phyloP scores from a whole-genome alignment of 2,113 vertebrate genomes.

The Elanoides forficatus region DNA sequence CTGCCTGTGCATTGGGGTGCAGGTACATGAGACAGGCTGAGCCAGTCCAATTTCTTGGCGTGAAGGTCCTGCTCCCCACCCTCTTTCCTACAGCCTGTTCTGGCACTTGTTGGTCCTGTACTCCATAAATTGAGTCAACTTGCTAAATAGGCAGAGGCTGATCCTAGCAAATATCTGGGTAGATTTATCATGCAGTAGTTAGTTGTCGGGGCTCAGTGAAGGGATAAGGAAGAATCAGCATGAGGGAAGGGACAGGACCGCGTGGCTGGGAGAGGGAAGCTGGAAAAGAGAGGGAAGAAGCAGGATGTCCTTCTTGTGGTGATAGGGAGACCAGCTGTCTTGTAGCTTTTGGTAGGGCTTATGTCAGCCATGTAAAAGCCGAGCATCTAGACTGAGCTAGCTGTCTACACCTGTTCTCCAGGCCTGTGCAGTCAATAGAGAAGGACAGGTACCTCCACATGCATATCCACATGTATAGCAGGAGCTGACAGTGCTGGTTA shows the following conservation, averaged over 20 bases:
- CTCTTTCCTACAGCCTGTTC: neutral
- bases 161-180: neutral
- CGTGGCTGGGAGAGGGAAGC: neutral
- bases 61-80: neutral
- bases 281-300: neutral
- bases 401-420: neutral
- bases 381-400: neutral
- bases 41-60: neutral
- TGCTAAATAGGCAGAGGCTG: neutral
- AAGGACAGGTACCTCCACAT: neutral
- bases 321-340: neutral
- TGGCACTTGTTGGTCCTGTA: neutral
- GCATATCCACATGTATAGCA: neutral
- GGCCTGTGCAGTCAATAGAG: neutral
- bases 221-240: neutral
- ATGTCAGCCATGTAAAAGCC: neutral
- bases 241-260: neutral
- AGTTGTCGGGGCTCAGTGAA: neutral
- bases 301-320: neutral
- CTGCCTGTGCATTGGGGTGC: neutral
- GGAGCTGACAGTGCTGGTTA: neutral
- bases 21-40: neutral
- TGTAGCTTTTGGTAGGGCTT: neutral
- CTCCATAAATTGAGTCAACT: neutral
- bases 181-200: neutral